Evolutionary conservation across 2,113 vertebrate genomes (phyloP).

Genomic region (Micromys minutus): DNA sequence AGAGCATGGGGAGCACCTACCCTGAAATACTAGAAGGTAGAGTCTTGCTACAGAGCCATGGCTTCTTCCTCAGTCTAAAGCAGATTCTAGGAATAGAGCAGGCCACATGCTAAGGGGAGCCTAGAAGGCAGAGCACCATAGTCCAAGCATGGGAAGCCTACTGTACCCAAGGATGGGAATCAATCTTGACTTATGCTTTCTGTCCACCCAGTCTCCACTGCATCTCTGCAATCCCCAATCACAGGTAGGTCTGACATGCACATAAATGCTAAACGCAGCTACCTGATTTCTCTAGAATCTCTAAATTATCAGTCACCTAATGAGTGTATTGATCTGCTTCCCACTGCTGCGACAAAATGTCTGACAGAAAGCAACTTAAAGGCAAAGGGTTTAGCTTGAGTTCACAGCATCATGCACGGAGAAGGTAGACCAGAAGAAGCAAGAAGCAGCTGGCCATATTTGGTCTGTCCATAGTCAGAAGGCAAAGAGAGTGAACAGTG

Average conservation of each 20-base stretch:
- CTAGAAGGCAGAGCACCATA: neutral
- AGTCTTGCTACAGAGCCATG: neutral
- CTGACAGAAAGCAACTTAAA: neutral
- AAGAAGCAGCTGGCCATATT: neutral
- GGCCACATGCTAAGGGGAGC: neutral
- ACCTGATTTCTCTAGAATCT: neutral
- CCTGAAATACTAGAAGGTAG: neutral
- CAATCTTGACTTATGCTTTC: neutral
- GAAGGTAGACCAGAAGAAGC: neutral
- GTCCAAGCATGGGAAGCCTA: neutral
- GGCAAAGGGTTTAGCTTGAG: neutral
- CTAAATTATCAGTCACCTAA: neutral
- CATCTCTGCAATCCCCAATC: neutral
- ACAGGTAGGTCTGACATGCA: fast-evolving
- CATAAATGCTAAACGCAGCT: neutral
- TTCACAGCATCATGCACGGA: neutral
- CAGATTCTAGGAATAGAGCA: neutral
- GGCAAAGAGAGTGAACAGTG: neutral
- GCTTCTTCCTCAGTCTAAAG: neutral
- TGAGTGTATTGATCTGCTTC: neutral
- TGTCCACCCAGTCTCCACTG: neutral
- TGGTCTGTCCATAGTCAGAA: neutral
- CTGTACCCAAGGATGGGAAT: neutral
- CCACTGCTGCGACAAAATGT: neutral
- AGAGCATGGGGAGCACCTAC: neutral